phyloP scores from a whole-genome alignment of 2,113 vertebrate species.

The Festucalex cinctus region DNA sequence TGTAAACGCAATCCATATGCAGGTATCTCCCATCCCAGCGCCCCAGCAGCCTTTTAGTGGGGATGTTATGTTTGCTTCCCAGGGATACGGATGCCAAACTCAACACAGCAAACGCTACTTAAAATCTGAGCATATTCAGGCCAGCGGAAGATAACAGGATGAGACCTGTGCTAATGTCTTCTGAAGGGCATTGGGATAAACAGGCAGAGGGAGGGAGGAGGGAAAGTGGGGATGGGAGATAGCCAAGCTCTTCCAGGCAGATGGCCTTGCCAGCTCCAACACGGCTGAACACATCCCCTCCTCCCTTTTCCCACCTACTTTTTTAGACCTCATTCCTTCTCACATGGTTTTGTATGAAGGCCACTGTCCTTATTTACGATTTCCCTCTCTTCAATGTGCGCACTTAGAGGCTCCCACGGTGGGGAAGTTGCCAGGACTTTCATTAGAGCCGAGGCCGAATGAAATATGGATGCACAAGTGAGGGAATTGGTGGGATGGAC shows the following conservation, averaged over 20 bases:
- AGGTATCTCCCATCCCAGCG: constrained; percentile 67
- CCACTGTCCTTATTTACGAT: constrained; percentile 73
- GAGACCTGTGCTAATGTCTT: constrained; percentile 72
- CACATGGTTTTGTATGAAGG: constrained; percentile 67
- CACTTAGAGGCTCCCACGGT: constrained; percentile 64
- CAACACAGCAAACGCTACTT: constrained; percentile 60
- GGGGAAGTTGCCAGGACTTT: constrained; percentile 74
- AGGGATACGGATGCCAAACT: constrained; percentile 62
- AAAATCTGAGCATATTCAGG: constrained; percentile 68
- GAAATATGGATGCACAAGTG: constrained; percentile 76
- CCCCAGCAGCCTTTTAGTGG: constrained; percentile 69
- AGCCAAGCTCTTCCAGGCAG: constrained; percentile 55
- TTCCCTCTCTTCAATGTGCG: constrained; percentile 57
- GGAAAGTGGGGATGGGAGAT: constrained; percentile 56
- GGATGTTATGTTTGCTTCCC: constrained; percentile 63
- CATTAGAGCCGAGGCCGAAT: constrained; percentile 74
- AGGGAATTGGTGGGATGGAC: constrained; percentile 78
- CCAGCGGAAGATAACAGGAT: constrained; percentile 68
- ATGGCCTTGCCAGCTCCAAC: constrained; percentile 42
- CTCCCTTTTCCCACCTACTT: constrained; percentile 33
- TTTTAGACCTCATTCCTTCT: constrained; percentile 47
- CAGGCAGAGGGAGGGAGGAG: constrained; percentile 41
- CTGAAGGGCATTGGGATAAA: constrained; percentile 75
- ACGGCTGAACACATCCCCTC: constrained; percentile 24
- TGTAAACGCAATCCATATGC: constrained; percentile 67